Conservation (phyloP, 2,888 invertebrate species). For the Diloba caeruleocephala region DNA sequence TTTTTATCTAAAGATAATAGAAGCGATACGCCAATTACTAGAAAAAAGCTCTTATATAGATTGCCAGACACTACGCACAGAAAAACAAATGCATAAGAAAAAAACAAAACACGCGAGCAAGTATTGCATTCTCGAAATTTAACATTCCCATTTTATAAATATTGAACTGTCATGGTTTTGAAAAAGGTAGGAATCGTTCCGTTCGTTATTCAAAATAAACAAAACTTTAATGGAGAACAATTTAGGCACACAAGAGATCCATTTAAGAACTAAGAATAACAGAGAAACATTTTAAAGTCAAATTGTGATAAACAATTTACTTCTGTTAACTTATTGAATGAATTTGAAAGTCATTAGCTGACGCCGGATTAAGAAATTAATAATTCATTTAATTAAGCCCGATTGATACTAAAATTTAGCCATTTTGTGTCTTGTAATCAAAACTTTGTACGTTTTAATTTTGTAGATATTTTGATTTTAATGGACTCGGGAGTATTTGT, state of each 20-base stretch:
- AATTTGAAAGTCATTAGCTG: conserved; percentile 43
- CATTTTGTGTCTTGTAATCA: not conserved
- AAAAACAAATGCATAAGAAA: too few species aligned
- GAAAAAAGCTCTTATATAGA: too few species aligned
- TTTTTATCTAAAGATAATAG: too few species aligned
- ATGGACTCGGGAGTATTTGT: too few species aligned
- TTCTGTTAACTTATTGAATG: conserved; percentile 29
- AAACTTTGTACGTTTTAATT: too few species aligned
- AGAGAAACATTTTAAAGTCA: conserved; percentile 16
- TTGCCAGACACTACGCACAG: too few species aligned
- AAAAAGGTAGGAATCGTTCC: conserved; percentile 25
- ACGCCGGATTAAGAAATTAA: conserved; percentile 22
- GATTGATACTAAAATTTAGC: not conserved
- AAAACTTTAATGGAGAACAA: conserved; percentile 17
- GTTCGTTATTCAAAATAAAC: conserved; percentile 28
- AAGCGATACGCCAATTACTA: too few species aligned
- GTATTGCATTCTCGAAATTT: too few species aligned
- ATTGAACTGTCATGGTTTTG: conserved; percentile 7
- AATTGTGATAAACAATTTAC: conserved; percentile 20
- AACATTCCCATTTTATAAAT: conserved; percentile 1
- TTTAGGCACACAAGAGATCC: conserved; percentile 9
- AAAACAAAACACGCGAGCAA: too few species aligned
- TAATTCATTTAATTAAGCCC: conserved; percentile 23
- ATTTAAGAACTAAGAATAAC: conserved; percentile 21
- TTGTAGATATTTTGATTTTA: too few species aligned